phyloP scores from a whole-genome alignment of 2,888 invertebrate species.

The Scaptomyza tumidula region DNA sequence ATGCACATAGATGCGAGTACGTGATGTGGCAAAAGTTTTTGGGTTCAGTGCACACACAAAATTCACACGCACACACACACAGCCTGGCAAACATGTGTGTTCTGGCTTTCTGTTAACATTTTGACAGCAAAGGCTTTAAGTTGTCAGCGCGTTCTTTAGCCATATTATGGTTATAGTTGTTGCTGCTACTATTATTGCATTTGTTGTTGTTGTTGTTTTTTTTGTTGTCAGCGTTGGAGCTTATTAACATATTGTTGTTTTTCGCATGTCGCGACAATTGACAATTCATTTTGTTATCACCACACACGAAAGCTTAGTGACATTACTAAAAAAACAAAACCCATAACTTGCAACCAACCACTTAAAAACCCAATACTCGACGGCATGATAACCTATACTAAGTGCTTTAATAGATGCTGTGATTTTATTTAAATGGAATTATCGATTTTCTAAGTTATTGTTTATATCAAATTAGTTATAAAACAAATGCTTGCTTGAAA shows the following conservation, averaged over 20 bases:
- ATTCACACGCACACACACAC: slow-evolving; percentile 23
- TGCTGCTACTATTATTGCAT: slow-evolving; percentile 21
- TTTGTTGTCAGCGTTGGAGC: slow-evolving; percentile 41
- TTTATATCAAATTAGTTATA: too few species aligned
- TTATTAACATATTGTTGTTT: slow-evolving; percentile 71
- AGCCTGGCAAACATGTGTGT: slow-evolving; percentile 19
- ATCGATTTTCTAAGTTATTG: too few species aligned
- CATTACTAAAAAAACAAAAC: slow-evolving; percentile 46
- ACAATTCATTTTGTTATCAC: slow-evolving; percentile 70
- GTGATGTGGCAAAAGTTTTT: slow-evolving; percentile 67
- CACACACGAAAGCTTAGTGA: slow-evolving; percentile 52
- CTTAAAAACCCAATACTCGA: slow-evolving; percentile 14
- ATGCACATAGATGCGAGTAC: slow-evolving; percentile 49
- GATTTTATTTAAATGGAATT: too few species aligned
- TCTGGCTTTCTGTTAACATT: slow-evolving; percentile 55
- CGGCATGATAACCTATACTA: slow-evolving; percentile 15
- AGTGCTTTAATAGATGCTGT: neutral
- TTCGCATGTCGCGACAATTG: slow-evolving; percentile 68
- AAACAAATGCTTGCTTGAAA: too few species aligned
- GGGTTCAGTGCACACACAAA: slow-evolving; percentile 55
- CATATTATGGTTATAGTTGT: slow-evolving; percentile 45
- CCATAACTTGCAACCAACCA: slow-evolving; percentile 19
- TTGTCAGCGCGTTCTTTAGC: slow-evolving; percentile 72
- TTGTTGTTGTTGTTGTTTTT: slow-evolving; percentile 25
- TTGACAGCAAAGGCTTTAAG: slow-evolving; percentile 75